Conservation (phyloP, 2,888 invertebrate genomes). For the Torymus aiolomorphi region DNA sequence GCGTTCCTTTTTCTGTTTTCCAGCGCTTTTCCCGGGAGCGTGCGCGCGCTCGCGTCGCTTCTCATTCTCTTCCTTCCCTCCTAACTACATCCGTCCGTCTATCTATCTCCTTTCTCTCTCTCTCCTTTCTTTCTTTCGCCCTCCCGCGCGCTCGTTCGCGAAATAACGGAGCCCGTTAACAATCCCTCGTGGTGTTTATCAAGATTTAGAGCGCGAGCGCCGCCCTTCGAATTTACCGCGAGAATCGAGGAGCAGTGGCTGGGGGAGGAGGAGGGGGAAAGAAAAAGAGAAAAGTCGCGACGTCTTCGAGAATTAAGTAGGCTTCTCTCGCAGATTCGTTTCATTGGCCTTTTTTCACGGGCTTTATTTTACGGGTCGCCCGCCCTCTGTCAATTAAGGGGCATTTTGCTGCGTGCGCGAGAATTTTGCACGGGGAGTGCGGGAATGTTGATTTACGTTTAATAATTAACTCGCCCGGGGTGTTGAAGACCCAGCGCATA, state of each 20-base stretch:
- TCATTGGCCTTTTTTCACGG: conserved; percentile 23
- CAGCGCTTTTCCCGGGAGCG: conserved; percentile 31
- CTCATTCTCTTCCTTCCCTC: not conserved
- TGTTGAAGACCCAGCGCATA: too few species aligned
- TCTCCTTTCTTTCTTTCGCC: conserved; percentile 1
- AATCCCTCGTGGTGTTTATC: conserved; percentile 55
- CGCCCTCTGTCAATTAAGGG: conserved; percentile 5
- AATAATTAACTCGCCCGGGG: not conserved
- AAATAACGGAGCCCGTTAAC: conserved; percentile 57
- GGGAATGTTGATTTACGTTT: conserved; percentile 15
- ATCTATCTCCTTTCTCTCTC: conserved; percentile 4
- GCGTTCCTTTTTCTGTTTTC: conserved; percentile 29
- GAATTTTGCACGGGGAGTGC: not conserved
- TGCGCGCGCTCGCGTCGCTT: not conserved
- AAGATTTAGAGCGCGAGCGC: conserved; percentile 54
- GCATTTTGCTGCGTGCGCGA: not conserved
- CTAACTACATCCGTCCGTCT: not conserved
- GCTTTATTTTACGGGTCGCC: not conserved
- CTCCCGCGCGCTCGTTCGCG: conserved; percentile 20
- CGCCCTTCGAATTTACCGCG: conserved; percentile 49
- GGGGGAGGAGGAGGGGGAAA: conserved; percentile 46
- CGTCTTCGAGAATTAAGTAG: conserved; percentile 53
- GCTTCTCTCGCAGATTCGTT: conserved; percentile 39
- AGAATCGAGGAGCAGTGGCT: conserved; percentile 54
- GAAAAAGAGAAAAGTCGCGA: conserved; percentile 39